Base-by-base conservation (phyloP, 2,797 vertebrate genomes). In the Epinephelus awoara region DNA sequence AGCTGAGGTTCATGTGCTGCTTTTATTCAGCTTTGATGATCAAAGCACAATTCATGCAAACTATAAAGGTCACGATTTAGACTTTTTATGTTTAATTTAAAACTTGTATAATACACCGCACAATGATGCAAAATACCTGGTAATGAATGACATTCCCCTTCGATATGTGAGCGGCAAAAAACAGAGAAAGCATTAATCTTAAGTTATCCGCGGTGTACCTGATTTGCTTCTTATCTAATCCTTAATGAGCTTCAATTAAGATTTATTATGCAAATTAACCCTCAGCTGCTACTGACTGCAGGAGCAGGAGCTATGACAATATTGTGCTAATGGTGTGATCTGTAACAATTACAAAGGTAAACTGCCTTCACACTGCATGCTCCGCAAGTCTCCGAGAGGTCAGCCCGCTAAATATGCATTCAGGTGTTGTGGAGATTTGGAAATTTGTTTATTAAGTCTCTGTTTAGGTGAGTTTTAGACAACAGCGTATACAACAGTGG, bases 181-280 rank as follows among this genome's bases (percentile, higher is more conserved):
- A 69, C 55, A 23, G 79, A 71, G 88, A 82, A 90, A 88, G 63
- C 93, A 94, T 95, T 93, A 83, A 94, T 95, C 92, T 93, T 92
- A 92, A 94, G 89, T 93, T 92, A 92, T 95, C 91, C 82, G 23
- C 76, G 79, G 90, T 93, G 94, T 95, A 94, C 93, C 94, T 95
- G 94, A 94, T 95, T 95, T 95, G 94, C 91, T 94, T 95, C 95
- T 94, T 95, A 95, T 96, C 94, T 95, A 94, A 94, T 93, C 90
- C 93, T 91, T 96, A 95, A 96, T 95, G 94, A 95, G 94, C 93
- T 92, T 94, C 95, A 96, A 96, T 96, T 96, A 96, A 95, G 94
- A 96, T 96, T 93, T 95, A 96, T 95, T 95, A 96, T 95, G 93
- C 92, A 95, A 96, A 96, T 96, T 95, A 96, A 95, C 95, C 94